Evolutionary conservation across 2,113 vertebrate species (phyloP).

Genomic region (Salvator merianae): DNA sequence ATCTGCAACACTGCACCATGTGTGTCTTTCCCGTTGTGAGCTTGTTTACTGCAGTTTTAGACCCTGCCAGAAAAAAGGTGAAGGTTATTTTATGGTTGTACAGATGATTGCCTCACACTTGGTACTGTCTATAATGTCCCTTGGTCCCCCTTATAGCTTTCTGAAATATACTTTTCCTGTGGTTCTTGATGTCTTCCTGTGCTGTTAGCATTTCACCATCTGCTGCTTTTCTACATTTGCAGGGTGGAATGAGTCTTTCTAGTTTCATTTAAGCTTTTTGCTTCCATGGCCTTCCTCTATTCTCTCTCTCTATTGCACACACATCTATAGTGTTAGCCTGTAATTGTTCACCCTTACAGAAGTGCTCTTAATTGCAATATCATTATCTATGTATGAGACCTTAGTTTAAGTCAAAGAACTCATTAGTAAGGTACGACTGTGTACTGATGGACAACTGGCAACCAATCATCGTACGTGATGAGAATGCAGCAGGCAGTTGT

Average conservation of each 20-base stretch:
- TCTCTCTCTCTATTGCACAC: not conserved
- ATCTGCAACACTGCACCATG: slow-evolving; percentile 53
- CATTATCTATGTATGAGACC: no score
- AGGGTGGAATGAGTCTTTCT: slow-evolving; percentile 34
- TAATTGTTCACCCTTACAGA: no score
- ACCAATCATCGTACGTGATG: not conserved
- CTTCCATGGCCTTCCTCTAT: not conserved
- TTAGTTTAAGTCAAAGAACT: not conserved
- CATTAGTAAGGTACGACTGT: not conserved
- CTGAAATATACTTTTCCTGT: slow-evolving; percentile 58
- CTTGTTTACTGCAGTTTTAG: slow-evolving; percentile 62
- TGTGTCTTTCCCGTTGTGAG: slow-evolving; percentile 57
- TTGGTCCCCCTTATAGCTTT: slow-evolving; percentile 49
- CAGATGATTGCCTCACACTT: slow-evolving; percentile 61
- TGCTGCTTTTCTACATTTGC: slow-evolving; percentile 54
- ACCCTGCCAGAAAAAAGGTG: slow-evolving; percentile 62
- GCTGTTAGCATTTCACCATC: slow-evolving; percentile 65
- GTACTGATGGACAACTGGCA: no score
- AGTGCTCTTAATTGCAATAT: no score
- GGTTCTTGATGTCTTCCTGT: slow-evolving; percentile 57
- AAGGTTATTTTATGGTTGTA: slow-evolving; percentile 64
- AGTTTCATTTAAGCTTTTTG: slow-evolving; percentile 33
- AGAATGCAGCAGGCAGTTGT: not conserved
- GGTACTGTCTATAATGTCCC: slow-evolving; percentile 43
- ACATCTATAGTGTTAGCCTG: no score